Conservation (phyloP, 35 echinoderm and acorn worm genomes). For the Acanthaster planci region DNA sequence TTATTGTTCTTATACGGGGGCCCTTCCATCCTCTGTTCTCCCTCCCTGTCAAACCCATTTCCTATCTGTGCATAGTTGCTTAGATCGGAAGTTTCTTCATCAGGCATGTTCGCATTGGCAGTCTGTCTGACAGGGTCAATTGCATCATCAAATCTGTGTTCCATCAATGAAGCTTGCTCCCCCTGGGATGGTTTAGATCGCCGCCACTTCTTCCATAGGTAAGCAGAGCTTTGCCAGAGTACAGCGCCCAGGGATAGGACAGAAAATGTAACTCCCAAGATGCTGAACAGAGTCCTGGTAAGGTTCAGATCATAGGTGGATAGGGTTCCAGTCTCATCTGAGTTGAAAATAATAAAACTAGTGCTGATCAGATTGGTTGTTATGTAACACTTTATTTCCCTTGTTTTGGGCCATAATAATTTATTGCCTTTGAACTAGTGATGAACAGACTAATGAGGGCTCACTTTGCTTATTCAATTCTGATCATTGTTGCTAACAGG, state of each 20-base stretch:
- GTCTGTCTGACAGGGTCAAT: background rate
- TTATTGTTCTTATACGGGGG: background rate
- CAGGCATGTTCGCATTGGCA: background rate
- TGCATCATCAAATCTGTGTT: background rate
- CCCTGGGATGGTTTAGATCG: background rate
- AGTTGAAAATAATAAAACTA: no score
- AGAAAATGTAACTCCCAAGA: background rate
- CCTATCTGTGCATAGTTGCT: background rate
- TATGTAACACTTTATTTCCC: no score
- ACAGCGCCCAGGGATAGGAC: background rate
- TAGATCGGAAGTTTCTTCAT: background rate
- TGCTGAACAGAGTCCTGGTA: background rate
- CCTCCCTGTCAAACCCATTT: background rate
- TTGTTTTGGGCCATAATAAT: no score
- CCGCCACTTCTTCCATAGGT: background rate
- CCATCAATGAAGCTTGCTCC: conserved; percentile 3
- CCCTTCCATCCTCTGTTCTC: background rate
- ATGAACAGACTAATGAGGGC: no score
- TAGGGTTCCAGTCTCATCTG: background rate
- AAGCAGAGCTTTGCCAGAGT: background rate
- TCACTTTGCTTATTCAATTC: no score
- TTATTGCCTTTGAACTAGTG: no score
- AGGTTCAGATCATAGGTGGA: conserved; percentile 11
- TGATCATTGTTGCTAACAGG: no score
- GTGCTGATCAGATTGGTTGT: no score